These are phyloP conservation scores for Latrodectus elegans DNA, from an alignment of 2,888 invertebrate species.

Conservation along the genomic window DNA sequence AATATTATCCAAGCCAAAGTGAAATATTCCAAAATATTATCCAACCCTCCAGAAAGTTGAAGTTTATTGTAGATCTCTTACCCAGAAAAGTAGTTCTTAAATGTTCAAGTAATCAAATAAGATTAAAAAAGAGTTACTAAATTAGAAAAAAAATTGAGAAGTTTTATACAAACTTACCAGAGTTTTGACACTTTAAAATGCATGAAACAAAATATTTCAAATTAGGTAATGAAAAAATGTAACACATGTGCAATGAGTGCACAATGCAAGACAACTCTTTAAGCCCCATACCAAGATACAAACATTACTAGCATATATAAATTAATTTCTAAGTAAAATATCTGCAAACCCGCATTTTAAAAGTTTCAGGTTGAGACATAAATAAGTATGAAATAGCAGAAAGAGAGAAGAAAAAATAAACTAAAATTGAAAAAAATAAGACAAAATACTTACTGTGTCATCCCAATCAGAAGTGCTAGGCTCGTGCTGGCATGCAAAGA, in stretches of 20 bases:
- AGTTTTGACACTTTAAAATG: background rate
- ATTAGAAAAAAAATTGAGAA: background rate
- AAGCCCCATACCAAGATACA: slow-evolving; percentile 40
- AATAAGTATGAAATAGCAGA: slow-evolving; percentile 27
- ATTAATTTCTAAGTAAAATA: slow-evolving; percentile 5
- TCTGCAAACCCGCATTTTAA: slow-evolving; percentile 56
- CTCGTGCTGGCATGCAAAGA: slow-evolving; percentile 71
- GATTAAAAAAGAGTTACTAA: no score
- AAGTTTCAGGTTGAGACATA: background rate
- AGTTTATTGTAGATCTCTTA: no score
- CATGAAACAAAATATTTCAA: no score
- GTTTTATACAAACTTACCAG: background rate
- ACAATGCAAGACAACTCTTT: slow-evolving; percentile 57
- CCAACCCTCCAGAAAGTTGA: no score
- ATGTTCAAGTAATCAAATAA: no score
- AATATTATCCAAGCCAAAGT: no score
- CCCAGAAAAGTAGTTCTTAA: no score
- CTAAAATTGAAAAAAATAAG: slow-evolving; percentile 42
- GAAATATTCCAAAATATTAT: no score
- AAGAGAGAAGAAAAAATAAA: slow-evolving; percentile 34
- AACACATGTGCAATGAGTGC: slow-evolving; percentile 25
- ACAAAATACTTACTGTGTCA: slow-evolving; percentile 71
- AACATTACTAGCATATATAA: background rate
- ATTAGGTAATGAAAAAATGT: background rate
- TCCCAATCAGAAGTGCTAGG: slow-evolving; percentile 71